phyloP scores from a whole-genome alignment of 2,888 invertebrate genomes.

The Serripes groenlandicus region DNA sequence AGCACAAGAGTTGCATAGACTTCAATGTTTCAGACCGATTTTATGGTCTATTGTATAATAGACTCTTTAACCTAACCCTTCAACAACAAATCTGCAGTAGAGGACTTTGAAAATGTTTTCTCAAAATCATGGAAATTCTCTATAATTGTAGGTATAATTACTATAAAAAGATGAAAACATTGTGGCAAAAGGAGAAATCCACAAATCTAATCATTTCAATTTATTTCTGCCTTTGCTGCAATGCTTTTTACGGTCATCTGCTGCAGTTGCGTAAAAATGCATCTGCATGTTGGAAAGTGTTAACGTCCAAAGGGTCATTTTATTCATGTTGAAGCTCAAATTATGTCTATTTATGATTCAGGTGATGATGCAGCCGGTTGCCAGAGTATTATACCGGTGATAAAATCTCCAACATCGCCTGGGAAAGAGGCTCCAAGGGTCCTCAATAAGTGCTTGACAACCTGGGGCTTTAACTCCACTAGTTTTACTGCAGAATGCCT shows the following conservation, averaged over 20 bases:
- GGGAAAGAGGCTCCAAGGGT: conserved; percentile 74
- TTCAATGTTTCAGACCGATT: too few species aligned
- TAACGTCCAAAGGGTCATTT: neutral
- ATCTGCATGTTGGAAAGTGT: neutral
- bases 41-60: too few species aligned
- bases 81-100: too few species aligned
- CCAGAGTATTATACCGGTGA: conserved; percentile 75
- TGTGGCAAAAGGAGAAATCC: too few species aligned
- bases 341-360: conserved; percentile 31
- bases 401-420: conserved; percentile 76
- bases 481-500: conserved; percentile 83
- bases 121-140: too few species aligned
- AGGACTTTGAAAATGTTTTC: too few species aligned
- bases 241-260: neutral
- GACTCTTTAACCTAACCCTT: too few species aligned
- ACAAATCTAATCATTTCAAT: too few species aligned
- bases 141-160: too few species aligned
- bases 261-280: neutral
- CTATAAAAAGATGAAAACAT: too few species aligned
- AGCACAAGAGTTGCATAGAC: too few species aligned
- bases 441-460: conserved; percentile 81
- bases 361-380: conserved; percentile 71
- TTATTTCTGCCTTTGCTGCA: neutral
- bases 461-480: conserved; percentile 84
- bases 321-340: neutral